Conservation (phyloP, 2,888 invertebrate genomes). For the Chrysolina oricalcia region DNA sequence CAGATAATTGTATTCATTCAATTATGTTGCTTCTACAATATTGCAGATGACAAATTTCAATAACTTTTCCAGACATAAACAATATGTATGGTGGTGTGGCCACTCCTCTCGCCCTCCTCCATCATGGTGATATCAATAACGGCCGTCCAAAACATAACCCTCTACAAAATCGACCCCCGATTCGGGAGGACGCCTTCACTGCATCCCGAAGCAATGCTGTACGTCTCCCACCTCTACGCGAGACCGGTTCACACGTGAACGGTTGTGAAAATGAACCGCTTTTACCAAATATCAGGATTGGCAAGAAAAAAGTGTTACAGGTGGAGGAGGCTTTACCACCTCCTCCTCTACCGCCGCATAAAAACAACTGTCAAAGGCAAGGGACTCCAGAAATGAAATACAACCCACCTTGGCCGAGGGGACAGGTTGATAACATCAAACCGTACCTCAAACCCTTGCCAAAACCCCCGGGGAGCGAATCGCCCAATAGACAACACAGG, state of each 20-base stretch:
- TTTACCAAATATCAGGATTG: conserved; percentile 60
- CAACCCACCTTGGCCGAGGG: conserved; percentile 79
- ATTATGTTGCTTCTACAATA: background rate
- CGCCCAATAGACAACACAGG: conserved; percentile 67
- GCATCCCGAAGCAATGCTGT: conserved; percentile 69
- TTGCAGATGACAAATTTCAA: conserved; percentile 1
- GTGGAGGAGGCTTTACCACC: conserved; percentile 74
- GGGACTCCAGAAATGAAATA: conserved; percentile 68
- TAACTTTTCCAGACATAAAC: conserved; percentile 67
- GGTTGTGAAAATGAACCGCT: conserved; percentile 78
- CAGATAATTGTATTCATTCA: no score
- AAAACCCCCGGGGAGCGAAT: conserved; percentile 74
- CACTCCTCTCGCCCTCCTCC: conserved; percentile 80
- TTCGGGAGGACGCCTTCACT: conserved; percentile 66
- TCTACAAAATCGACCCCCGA: conserved; percentile 57
- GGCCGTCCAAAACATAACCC: conserved; percentile 74
- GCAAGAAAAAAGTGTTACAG: conserved; percentile 71
- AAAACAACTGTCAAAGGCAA: conserved; percentile 62
- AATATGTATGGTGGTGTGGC: conserved; percentile 82
- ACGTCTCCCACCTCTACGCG: conserved; percentile 75
- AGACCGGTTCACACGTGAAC: conserved; percentile 71
- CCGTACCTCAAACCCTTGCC: conserved; percentile 77
- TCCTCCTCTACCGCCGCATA: conserved; percentile 77
- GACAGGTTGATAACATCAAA: conserved; percentile 63
- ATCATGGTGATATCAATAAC: conserved; percentile 71